Evolutionary conservation across 2,113 vertebrate species (phyloP), one percentile per base, ranked within the genome.

Genomic region (Macrotus californicus): DNA sequence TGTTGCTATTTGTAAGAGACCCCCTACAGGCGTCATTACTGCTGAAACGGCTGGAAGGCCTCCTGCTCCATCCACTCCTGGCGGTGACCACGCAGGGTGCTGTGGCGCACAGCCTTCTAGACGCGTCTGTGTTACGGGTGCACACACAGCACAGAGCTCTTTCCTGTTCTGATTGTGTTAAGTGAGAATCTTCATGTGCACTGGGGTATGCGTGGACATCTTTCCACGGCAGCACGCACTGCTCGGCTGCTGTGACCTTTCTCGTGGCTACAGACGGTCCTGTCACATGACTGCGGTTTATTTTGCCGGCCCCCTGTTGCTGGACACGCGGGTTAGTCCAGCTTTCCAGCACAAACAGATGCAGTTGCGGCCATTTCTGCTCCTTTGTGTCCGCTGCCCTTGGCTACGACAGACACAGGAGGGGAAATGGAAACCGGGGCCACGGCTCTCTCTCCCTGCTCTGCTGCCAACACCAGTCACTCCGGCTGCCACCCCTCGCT

Each of bases 191-290:
- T 26, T 2, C 0, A 1, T 41, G 24, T 41, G 7, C 24, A 6
- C 15, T 2, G 41, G 34, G 0, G 0, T 9, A 0, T 2, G 0
- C 59, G 0, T 75, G 16, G 81, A 24, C 61, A 1, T 90, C 77
- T 69, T 50, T 15, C 50, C n/a, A 15, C 0, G 0, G 18, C 34
- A 3, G 0, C 6, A 2, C 22, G 0, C 7, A 2, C 39, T 12
- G 3, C 12, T 24, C 76, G 3, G 1, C 22, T 1, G 0, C 46
- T 24, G 31, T 12, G 41, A 46, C 56, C 48, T 64, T 54, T 34
- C 31, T 5, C 5, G 5, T 1, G 24, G 43, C 72, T 1, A 1
- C 22, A 39, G 21, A 4, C 10, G 39, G 11, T 46, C n/a, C 22
- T 0, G 0, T 54, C 36, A 13, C 7, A 2, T 43, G 54, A 24